phyloP scores from a whole-genome alignment of 1,140 invertebrate species.

The Drosophila auraria region DNA sequence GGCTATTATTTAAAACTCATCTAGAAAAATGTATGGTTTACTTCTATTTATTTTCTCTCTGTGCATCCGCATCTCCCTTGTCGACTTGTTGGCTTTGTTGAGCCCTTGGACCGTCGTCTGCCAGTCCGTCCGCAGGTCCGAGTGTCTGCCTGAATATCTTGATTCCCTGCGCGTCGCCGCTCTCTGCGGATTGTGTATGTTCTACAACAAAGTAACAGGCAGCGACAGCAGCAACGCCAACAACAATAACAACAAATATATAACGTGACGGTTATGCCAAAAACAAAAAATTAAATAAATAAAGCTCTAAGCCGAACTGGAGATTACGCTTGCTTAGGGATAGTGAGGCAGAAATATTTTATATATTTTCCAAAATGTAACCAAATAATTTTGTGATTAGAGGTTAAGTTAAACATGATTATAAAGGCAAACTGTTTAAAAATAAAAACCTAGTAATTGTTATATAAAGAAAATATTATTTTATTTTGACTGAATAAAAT shows the following conservation, averaged over 20 bases:
- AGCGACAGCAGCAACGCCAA: conserved; percentile 38
- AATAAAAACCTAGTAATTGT: background rate
- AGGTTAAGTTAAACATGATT: background rate
- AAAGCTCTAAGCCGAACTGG: background rate
- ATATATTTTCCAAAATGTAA: background rate
- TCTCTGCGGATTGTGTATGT: conserved; percentile 56
- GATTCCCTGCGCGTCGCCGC: conserved; percentile 27
- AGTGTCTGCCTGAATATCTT: conserved; percentile 29
- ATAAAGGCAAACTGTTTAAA: background rate
- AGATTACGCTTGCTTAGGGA: conserved; percentile 17
- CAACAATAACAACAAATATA: conserved; percentile 47
- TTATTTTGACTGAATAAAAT: no score
- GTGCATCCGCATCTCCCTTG: conserved; percentile 39
- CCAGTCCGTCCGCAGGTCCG: conserved; percentile 18
- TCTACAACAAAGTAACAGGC: conserved; percentile 79
- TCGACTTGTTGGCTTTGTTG: conserved; percentile 80
- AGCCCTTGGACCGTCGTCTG: conserved; percentile 61
- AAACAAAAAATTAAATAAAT: conserved; percentile 29
- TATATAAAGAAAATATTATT: no score
- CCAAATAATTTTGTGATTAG: background rate
- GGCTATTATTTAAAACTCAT: background rate
- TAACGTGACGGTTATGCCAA: conserved; percentile 44
- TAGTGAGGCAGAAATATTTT: background rate
- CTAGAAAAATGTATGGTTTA: background rate
- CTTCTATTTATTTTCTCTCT: background rate